Percentiles rank a stretch among this genome's conserved stretches.
Evolutionary conservation across 2,797 vertebrate genomes (phyloP).

Genomic region (Lagodon rhomboides): DNA sequence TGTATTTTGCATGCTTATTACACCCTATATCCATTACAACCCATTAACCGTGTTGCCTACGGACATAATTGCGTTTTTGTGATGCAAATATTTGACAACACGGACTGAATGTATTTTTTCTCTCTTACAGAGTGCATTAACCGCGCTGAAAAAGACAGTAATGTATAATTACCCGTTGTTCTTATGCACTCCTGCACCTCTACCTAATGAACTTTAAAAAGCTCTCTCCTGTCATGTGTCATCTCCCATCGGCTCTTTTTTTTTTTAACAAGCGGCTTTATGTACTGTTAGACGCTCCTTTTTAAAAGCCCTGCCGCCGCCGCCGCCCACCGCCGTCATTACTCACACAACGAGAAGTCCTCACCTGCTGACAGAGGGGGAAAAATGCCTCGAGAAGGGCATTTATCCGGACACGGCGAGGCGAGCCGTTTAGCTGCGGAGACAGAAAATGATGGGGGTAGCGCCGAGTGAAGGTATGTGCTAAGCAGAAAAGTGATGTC

Average conservation of each 20-base stretch:
- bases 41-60: background rate
- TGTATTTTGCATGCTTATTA: background rate
- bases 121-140: background rate
- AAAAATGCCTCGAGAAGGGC: constrained; percentile 42
- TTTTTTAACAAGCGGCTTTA: constrained; percentile 8
- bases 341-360: constrained; percentile 38
- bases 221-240: constrained; percentile 13
- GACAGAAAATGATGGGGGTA: constrained; percentile 40
- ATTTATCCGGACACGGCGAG: constrained; percentile 21
- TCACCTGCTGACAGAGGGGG: constrained; percentile 65
- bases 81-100: constrained; percentile 1
- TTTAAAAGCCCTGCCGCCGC: constrained; percentile 24
- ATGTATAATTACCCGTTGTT: constrained; percentile 19
- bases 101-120: constrained; percentile 4
- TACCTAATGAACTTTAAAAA: constrained; percentile 36
- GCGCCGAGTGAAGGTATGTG: constrained; percentile 29
- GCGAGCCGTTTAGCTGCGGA: constrained; percentile 41
- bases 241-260: constrained; percentile 28
- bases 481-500: constrained; percentile 60
- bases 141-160: background rate
- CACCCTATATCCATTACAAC: background rate
- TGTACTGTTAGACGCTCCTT: constrained; percentile 20
- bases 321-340: constrained; percentile 10
- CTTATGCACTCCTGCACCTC: constrained; percentile 5
- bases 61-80: constrained; percentile 5